A percentile compares a stretch with the other conserved stretches of the same genome.
Evolutionary conservation across 2,888 invertebrate genomes (phyloP).

Genomic region (Sinentomon sp.): DNA sequence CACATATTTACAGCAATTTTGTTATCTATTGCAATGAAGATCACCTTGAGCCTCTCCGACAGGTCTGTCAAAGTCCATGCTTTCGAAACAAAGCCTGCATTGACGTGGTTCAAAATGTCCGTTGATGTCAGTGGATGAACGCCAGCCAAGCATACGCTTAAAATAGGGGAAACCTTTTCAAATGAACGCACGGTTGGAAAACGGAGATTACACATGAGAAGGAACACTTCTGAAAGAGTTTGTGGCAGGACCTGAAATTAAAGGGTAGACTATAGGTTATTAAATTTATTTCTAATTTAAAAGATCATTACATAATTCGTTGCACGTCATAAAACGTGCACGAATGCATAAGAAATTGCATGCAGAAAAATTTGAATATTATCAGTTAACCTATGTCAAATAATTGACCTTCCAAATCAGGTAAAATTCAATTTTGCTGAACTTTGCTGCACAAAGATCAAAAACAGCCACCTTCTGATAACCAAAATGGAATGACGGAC

Average conservation of each 20-base stretch:
- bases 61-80: constrained; percentile 75
- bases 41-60: constrained; percentile 47
- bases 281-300: constrained; percentile 3
- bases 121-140: constrained; percentile 63
- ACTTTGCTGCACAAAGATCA: no score
- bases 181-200: constrained; percentile 75
- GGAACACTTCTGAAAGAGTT: constrained; percentile 61
- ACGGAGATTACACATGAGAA: constrained; percentile 61
- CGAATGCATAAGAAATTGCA: no score
- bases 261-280: background rate
- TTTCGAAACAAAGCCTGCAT: constrained; percentile 48
- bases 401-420: no score
- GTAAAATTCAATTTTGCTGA: no score
- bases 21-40: constrained; percentile 5
- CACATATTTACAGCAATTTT: background rate
- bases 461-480: no score
- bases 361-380: no score
- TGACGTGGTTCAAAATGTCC: constrained; percentile 79
- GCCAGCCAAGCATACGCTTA: constrained; percentile 71
- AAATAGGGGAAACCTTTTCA: constrained; percentile 60
- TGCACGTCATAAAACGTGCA: no score
- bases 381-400: no score
- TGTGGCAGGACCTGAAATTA: constrained; percentile 37
- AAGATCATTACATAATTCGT: no score
- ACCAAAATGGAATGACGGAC: no score